These are phyloP conservation scores for Chrysodeixis includens DNA, from an alignment of 2,888 invertebrate species.

Conservation along the genomic window DNA sequence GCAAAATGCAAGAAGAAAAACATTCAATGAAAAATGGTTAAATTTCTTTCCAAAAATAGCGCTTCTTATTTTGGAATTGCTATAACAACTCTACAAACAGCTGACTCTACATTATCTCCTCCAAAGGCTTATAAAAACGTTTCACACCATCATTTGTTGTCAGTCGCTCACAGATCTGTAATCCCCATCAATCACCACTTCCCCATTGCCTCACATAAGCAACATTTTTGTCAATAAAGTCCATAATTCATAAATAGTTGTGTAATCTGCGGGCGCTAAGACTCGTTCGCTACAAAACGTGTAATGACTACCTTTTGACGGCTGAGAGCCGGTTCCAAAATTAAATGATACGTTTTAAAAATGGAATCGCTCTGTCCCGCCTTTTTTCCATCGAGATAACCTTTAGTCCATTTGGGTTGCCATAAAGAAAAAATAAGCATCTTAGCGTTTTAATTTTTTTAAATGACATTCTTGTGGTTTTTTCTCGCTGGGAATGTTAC, in stretches of 20 bases:
- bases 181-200: conserved; percentile 51
- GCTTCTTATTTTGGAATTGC: too few relatives aligned
- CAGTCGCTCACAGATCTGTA: conserved; percentile 30
- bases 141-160: conserved; percentile 16
- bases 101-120: background rate
- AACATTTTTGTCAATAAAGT: conserved; percentile 61
- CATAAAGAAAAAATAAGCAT: conserved; percentile 86
- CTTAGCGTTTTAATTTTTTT: conserved; percentile 87
- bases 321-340: conserved; percentile 88
- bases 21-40: background rate
- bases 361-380: conserved; percentile 89
- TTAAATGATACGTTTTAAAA: conserved; percentile 90
- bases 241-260: conserved; percentile 76
- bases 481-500: conserved; percentile 84
- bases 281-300: conserved; percentile 84
- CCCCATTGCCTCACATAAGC: conserved; percentile 40
- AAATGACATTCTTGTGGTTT: conserved; percentile 89
- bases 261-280: conserved; percentile 81
- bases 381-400: conserved; percentile 88
- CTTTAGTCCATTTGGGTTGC: conserved; percentile 87
- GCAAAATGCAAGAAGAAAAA: too few relatives aligned
- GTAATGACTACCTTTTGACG: conserved; percentile 89
- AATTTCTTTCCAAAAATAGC: background rate
- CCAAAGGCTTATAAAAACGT: background rate
- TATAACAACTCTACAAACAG: conserved; percentile 1